Conservation (phyloP, 2,113 vertebrate species). For the Stictonetta naevosa region DNA sequence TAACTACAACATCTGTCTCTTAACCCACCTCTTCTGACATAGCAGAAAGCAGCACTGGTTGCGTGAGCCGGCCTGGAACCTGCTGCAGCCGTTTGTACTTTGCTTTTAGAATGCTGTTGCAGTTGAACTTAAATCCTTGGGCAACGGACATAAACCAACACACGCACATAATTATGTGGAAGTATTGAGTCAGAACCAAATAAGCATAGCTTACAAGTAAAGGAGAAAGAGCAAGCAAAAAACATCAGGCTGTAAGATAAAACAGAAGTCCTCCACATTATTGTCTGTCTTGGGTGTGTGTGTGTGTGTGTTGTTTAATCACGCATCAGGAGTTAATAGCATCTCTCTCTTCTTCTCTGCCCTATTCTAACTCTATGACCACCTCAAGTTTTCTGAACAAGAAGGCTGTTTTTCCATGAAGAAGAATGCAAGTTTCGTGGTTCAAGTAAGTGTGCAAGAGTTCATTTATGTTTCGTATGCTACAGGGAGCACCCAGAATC, state of each 20-base stretch:
- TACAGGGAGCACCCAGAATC: constrained; percentile 11
- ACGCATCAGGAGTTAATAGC: not conserved
- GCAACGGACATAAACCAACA: not conserved
- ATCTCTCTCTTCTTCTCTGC: not conserved
- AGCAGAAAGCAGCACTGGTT: not conserved
- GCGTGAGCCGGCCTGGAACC: not conserved
- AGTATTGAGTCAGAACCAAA: not conserved
- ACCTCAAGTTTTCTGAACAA: constrained; percentile 3
- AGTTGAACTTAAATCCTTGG: not conserved
- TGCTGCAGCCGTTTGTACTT: not conserved
- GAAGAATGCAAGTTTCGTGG: not conserved
- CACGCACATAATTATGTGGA: not conserved
- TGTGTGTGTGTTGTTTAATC: not conserved
- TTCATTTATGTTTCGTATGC: constrained; percentile 16
- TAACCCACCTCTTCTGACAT: not conserved
- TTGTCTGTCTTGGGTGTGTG: too few relatives aligned
- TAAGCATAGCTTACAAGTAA: not conserved
- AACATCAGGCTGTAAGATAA: not conserved
- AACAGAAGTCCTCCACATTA: not conserved
- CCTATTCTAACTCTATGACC: not conserved
- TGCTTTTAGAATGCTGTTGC: not conserved
- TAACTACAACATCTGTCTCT: not conserved
- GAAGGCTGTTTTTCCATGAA: not conserved
- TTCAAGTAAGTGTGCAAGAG: constrained; percentile 6
- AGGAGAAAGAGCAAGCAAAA: not conserved